Evolutionary conservation across 2,888 invertebrate genomes (phyloP).

Genomic region (Petrolisthes manimaculis): DNA sequence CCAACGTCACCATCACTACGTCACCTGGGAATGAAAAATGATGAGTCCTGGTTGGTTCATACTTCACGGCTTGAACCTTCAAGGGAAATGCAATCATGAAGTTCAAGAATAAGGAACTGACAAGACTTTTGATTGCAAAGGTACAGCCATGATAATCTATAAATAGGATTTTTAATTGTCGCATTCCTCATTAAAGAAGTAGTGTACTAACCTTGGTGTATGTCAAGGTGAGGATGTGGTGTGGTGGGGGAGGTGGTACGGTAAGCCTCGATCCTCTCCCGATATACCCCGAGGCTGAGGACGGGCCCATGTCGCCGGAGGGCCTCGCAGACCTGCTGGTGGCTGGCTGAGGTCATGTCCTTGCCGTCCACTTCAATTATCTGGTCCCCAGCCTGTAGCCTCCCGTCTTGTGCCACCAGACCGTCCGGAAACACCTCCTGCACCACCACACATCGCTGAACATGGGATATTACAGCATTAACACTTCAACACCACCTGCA

Average conservation of each 20-base stretch:
- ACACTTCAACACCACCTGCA: no score
- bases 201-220: neutral
- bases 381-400: slow-evolving; percentile 71
- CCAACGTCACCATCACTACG: slow-evolving; percentile 70
- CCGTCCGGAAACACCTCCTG: slow-evolving; percentile 71
- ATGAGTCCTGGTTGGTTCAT: no score
- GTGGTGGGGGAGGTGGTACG: slow-evolving; percentile 49
- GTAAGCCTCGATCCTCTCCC: slow-evolving; percentile 69
- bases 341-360: slow-evolving; percentile 67
- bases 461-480: no score
- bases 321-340: slow-evolving; percentile 68
- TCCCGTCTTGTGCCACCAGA: slow-evolving; percentile 70
- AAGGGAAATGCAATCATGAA: no score
- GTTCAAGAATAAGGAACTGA: no score
- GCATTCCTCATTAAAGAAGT: no score
- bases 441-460: slow-evolving; percentile 71
- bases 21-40: slow-evolving; percentile 67
- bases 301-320: slow-evolving; percentile 69
- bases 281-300: slow-evolving; percentile 71
- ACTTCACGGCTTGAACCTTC: no score
- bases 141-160: no score
- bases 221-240: slow-evolving; percentile 26
- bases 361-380: slow-evolving; percentile 70
- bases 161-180: no score
- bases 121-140: no score